phyloP scores from a whole-genome alignment of 2,113 vertebrate genomes.

The Manacus vitellinus region DNA sequence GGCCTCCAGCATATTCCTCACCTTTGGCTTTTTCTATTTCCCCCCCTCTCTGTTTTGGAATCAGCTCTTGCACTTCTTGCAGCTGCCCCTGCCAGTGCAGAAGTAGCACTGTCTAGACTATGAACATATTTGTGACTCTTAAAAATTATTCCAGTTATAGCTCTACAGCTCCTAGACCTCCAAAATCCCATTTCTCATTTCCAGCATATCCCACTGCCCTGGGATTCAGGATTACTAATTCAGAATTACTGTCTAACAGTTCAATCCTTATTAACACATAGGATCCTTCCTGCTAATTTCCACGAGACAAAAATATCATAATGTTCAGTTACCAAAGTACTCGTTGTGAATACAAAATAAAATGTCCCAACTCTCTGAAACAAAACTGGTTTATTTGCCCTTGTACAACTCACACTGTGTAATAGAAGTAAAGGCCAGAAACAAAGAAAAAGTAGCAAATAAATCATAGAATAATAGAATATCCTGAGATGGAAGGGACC shows the following conservation, averaged over 20 bases:
- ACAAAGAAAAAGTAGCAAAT: neutral
- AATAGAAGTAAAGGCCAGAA: neutral
- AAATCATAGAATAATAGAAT: neutral
- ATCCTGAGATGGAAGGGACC: neutral
- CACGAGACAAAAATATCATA: neutral
- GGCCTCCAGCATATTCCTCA: neutral
- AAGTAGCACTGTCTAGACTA: neutral
- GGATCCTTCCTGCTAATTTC: neutral
- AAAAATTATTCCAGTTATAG: neutral
- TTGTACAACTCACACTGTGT: neutral
- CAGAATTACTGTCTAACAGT: neutral
- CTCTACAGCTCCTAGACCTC: neutral
- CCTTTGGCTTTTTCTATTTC: neutral
- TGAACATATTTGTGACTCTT: neutral
- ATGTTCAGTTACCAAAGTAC: neutral
- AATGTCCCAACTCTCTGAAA: neutral
- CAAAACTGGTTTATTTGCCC: neutral
- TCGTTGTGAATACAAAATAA: accelerated
- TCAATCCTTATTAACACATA: neutral
- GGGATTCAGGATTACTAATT: neutral
- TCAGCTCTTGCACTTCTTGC: neutral
- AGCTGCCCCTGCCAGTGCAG: slow-evolving; percentile 24
- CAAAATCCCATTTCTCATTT: neutral
- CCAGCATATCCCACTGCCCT: neutral
- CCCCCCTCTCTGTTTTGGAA: neutral